Base-by-base conservation (phyloP, 1,140 invertebrate species). In the Amyelois transitella region DNA sequence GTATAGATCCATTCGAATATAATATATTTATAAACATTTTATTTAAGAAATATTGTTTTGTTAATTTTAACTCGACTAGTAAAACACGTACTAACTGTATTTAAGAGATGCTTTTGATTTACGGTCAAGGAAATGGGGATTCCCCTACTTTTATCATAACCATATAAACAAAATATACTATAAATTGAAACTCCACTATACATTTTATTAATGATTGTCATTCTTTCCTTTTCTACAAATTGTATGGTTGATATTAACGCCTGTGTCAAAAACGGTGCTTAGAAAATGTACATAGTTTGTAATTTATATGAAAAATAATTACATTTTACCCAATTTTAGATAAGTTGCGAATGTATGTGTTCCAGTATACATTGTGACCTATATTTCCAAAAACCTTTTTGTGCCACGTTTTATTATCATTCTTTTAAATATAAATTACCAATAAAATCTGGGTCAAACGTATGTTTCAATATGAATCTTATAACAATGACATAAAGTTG, bases 221-320 rank as follows among this genome's bases (percentile, higher is more conserved):
- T 2, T 14, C 1, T 38, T 38, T 38, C 7, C 32, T n/a, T n/a
- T n/a, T n/a, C 32, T 2, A 12, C 32, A 38, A 38, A 38, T 14
- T 5, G 12, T 10, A 5, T 28, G 7, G 12, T 67, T 69, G 69
- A 71, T 77, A 72, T 69, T 67, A 73, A 64, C 50, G 57, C 67
- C 64, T 74, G 75, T 86, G 79, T 80, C 76, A 81, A 86, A 83
- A 71, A 73, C 67, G 83, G 83, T 86, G 83, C 83, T 85, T 80
- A 64, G 53, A 66, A 60, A 66, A 61, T 83, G 72, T 82, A 78
- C 58, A 81, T 76, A 70, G 69, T 60, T 70, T 55, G 55, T 66
- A 68, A 68, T 70, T 67, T 65, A 38, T 38, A 38, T 38, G 17
- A 14, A 8, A 38, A 38, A 38, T 38, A 38, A 14, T 38, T 38